These are phyloP conservation scores for Leptinotarsa undecemlineata DNA, from an alignment of 1,140 invertebrate species.

Conservation along the genomic window DNA sequence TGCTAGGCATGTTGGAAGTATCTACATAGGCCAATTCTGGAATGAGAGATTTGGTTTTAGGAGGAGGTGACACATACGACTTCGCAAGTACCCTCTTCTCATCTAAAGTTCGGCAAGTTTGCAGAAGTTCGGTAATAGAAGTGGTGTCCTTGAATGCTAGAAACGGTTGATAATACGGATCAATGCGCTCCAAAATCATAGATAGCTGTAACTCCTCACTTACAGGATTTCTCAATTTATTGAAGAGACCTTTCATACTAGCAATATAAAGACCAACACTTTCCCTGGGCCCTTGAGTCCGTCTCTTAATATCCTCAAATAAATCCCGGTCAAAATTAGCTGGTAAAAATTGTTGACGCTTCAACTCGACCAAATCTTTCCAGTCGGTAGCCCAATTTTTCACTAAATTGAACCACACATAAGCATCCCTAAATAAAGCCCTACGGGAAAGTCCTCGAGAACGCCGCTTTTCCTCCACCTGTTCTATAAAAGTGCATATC, in stretches of 20 bases:
- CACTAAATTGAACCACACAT: conserved; percentile 42
- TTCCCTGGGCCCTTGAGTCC: conserved; percentile 12
- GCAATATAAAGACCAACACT: conserved; percentile 30
- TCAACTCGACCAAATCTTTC: conserved; percentile 16
- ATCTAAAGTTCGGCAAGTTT: background rate
- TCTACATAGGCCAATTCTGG: background rate
- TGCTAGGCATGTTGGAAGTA: background rate
- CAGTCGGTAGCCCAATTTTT: background rate
- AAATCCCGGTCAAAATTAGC: background rate
- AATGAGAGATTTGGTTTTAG: background rate
- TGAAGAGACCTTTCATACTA: conserved; percentile 44
- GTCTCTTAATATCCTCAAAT: background rate
- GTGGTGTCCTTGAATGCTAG: background rate
- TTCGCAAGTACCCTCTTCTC: background rate
- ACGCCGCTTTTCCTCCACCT: conserved; percentile 40
- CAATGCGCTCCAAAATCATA: conserved; percentile 16
- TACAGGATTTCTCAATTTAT: conserved; percentile 20
- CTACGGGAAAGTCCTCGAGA: conserved; percentile 32
- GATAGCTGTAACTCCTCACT: conserved; percentile 14
- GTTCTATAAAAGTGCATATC: conserved; percentile 42
- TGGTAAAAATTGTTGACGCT: conserved; percentile 22
- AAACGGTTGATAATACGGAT: conserved; percentile 5
- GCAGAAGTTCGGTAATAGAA: background rate
- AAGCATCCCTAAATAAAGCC: conserved; percentile 39
- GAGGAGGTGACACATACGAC: background rate